Conservation (phyloP, 1,140 invertebrate species). For the Apis dorsata region DNA sequence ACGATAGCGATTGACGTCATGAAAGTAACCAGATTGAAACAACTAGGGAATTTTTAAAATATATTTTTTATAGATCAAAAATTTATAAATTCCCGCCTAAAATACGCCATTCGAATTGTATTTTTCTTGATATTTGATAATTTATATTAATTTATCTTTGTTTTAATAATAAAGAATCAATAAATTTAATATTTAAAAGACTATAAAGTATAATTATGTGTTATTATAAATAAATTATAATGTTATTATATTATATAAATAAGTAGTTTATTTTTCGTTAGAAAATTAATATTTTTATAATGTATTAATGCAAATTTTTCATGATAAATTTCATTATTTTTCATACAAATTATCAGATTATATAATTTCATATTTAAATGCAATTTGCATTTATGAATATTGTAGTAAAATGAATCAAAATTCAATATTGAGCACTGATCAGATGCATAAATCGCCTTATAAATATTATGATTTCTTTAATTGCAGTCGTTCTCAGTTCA, state of each 20-base stretch:
- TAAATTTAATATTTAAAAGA: neutral
- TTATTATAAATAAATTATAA: neutral
- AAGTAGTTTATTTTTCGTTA: neutral
- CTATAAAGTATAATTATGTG: neutral
- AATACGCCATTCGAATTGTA: neutral
- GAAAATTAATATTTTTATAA: neutral
- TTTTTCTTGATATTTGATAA: no score
- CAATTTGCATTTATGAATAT: neutral
- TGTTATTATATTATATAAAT: no score
- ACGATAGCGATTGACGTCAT: neutral
- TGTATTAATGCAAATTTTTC: neutral
- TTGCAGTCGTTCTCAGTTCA: slow-evolving; percentile 29
- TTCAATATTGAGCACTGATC: neutral
- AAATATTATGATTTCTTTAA: neutral
- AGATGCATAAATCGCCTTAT: neutral
- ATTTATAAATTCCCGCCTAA: slow-evolving; percentile 5
- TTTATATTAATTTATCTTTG: no score
- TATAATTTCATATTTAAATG: neutral
- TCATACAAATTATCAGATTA: neutral
- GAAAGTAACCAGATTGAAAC: neutral
- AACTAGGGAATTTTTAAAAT: slow-evolving; percentile 16
- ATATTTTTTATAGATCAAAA: neutral
- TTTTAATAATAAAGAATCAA: neutral
- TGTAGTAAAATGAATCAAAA: neutral
- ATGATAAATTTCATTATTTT: neutral